phyloP scores from a whole-genome alignment of 64 coral and sea anemone species.

The Actinia tenebrosa region DNA sequence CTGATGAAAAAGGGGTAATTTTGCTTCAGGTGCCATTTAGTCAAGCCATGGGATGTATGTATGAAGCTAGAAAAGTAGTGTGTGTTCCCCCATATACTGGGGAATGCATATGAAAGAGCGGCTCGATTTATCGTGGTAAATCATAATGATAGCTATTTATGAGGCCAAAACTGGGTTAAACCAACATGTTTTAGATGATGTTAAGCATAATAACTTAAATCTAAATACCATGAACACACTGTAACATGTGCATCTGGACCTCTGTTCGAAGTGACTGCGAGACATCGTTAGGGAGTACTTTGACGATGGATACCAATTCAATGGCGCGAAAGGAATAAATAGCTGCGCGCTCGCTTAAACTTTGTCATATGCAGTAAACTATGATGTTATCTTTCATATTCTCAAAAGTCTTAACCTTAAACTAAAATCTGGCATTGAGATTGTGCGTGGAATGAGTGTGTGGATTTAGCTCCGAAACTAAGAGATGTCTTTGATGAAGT shows the following conservation, averaged over 20 bases:
- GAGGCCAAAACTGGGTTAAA: too few relatives aligned
- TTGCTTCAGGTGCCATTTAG: too few relatives aligned
- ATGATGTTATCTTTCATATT: background rate
- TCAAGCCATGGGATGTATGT: too few relatives aligned
- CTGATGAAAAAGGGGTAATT: too few relatives aligned
- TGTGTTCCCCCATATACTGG: too few relatives aligned
- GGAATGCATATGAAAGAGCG: too few relatives aligned
- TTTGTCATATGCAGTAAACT: background rate
- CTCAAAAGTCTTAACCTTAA: background rate
- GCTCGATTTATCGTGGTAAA: too few relatives aligned
- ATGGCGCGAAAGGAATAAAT: background rate
- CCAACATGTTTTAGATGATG: too few relatives aligned
- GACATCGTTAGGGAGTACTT: background rate
- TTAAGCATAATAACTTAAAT: too few relatives aligned
- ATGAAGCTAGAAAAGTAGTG: too few relatives aligned
- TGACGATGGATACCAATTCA: background rate
- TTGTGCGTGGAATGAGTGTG: background rate
- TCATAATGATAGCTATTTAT: too few relatives aligned
- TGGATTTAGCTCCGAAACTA: background rate
- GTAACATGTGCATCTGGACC: background rate
- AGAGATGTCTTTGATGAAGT: too few relatives aligned
- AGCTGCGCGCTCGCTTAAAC: background rate
- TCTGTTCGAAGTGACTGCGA: background rate
- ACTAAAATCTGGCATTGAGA: background rate
- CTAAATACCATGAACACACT: background rate